Evolutionary conservation across 2,113 vertebrate genomes (phyloP).

Genomic region (Vulpes lagopus): DNA sequence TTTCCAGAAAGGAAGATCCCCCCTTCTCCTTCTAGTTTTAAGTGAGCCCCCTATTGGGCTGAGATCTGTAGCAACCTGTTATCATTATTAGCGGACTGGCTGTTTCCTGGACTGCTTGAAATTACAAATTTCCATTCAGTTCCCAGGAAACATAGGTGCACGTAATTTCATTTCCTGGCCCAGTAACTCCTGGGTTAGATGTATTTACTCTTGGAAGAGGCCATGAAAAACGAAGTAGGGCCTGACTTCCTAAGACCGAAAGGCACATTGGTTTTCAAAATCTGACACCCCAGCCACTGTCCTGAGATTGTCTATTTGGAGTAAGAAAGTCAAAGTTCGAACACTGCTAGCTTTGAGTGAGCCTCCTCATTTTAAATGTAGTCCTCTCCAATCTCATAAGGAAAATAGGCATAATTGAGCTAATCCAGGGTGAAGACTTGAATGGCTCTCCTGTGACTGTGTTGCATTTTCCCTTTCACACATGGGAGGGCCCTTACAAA

Average conservation of each 20-base stretch:
- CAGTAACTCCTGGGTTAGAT: slow-evolving; percentile 1
- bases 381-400: not conserved
- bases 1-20: not conserved
- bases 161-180: not conserved
- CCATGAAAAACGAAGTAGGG: not conserved
- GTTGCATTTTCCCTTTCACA: not conserved
- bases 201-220: not conserved
- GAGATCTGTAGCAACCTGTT: not conserved
- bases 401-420: not conserved
- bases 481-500: not conserved
- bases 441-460: not conserved
- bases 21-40: not conserved
- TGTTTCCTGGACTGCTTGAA: slow-evolving; percentile 43
- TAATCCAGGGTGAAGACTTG: not conserved
- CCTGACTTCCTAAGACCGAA: not conserved
- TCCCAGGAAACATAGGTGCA: not conserved
- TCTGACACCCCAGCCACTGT: not conserved
- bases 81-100: not conserved
- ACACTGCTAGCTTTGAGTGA: not conserved
- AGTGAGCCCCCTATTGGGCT: not conserved
- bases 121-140: slow-evolving; percentile 32
- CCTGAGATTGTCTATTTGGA: not conserved
- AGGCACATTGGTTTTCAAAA: not conserved
- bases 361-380: not conserved
- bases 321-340: not conserved